Conservation (phyloP, 1,140 invertebrate species). For the Hyphantria cunea region DNA sequence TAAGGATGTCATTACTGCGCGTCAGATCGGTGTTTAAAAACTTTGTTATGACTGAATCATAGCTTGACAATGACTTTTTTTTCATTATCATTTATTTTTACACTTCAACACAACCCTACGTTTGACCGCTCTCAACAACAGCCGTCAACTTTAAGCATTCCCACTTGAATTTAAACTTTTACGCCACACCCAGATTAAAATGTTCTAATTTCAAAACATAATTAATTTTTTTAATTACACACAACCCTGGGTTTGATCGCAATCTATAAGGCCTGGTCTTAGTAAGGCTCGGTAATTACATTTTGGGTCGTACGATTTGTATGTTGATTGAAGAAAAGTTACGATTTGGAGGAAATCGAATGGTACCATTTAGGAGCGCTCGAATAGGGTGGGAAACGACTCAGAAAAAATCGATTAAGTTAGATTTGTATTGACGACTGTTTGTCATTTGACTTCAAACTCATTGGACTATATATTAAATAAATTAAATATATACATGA, state of each 20-base stretch:
- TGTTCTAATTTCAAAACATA: slow-evolving; percentile 41
- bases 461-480: no score
- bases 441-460: no score
- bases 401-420: slow-evolving; percentile 24
- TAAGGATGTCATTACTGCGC: no score
- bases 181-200: slow-evolving; percentile 31
- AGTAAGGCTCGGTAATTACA: slow-evolving; percentile 48
- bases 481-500: no score
- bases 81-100: no score
- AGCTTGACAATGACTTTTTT: no score
- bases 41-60: no score
- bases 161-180: slow-evolving; percentile 34
- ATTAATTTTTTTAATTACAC: slow-evolving; percentile 41
- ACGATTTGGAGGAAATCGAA: slow-evolving; percentile 30
- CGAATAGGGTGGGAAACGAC: slow-evolving; percentile 16
- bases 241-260: slow-evolving; percentile 46
- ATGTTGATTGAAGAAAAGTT: slow-evolving; percentile 37
- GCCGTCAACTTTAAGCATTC: slow-evolving; percentile 31
- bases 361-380: slow-evolving; percentile 4
- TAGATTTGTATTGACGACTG: no score
- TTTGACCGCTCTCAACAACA: slow-evolving; percentile 13
- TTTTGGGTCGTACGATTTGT: slow-evolving; percentile 39
- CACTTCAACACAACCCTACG: slow-evolving; percentile 9
- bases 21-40: no score
- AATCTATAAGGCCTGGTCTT: slow-evolving; percentile 39